A percentile compares a stretch with the other conserved stretches of the same genome.
Conservation (phyloP, 2,888 invertebrate species). For the Sinelater perroti region DNA sequence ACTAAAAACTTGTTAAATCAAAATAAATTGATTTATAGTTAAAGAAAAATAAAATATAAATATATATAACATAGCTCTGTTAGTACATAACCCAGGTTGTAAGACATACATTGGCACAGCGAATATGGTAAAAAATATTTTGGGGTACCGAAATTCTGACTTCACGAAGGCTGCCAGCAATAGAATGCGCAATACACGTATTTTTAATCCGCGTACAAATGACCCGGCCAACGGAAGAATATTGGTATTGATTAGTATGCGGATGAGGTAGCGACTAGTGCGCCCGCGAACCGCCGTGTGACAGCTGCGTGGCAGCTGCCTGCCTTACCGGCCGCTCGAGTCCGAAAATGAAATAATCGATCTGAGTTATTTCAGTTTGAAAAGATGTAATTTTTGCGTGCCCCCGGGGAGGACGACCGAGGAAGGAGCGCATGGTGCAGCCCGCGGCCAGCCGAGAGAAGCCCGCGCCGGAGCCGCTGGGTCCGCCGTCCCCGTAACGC, state of each 20-base stretch:
- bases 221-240: not conserved
- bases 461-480: not conserved
- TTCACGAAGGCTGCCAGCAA: too few relatives aligned
- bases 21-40: too few relatives aligned
- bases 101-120: too few relatives aligned
- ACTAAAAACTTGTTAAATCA: too few relatives aligned
- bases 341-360: slow-evolving; percentile 37
- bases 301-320: slow-evolving; percentile 1
- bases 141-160: too few relatives aligned
- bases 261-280: slow-evolving; percentile 12
- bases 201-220: too few relatives aligned
- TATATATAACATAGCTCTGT: too few relatives aligned
- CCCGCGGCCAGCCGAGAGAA: not conserved
- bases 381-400: slow-evolving; percentile 27
- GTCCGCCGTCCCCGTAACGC: slow-evolving; percentile 4
- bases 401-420: slow-evolving; percentile 1
- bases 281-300: not conserved
- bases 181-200: too few relatives aligned
- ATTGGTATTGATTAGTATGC: slow-evolving; percentile 24
- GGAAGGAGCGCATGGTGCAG: slow-evolving; percentile 9
- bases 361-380: slow-evolving; percentile 35
- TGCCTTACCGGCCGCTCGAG: slow-evolving; percentile 23
- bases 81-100: too few relatives aligned
- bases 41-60: too few relatives aligned
- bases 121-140: too few relatives aligned